Base-by-base conservation (phyloP, 2,888 invertebrate species). In the Doris montereyensis region DNA sequence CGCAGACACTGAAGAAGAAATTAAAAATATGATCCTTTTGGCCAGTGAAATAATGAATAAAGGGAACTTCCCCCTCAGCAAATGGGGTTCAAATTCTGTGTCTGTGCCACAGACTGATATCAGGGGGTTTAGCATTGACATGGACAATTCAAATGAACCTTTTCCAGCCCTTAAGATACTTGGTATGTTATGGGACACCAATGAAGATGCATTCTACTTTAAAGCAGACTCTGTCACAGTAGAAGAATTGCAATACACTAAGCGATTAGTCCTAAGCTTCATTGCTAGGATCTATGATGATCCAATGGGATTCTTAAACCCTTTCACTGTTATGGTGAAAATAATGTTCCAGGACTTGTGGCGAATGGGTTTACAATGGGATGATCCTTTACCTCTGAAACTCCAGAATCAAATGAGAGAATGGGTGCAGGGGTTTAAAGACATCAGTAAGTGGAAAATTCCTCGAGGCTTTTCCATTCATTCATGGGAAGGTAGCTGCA, bases 301-400 rank as follows among this genome's bases (percentile, higher is more conserved):
- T 21, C 34, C 83, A 21, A n/a, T n/a, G n/a, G 86, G 85, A 2
- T 72, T 84, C 4, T 13, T 83, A 24, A 74, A 60, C 0, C 81
- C 81, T 21, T 80, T 82, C 28, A 80, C 34, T 13, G 78, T 83
- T 60, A 26, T 65, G 5, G 77, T 79, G 0, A 88, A 86, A 70
- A 81, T 84, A 1, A 34, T 87, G 5, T 68, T 88, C 34, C 87
- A 88, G 80, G 35, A 81, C 17, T 32, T 87, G 1, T 88, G 87
- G 86, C 76, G 78, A 24, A 34, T 68, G 17, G 73, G 82, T 2
- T 5, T 83, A 3, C 80, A 70, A 1, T 87, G 87, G 86, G 87
- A 88, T 82, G 83, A 83, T 2, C 28, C 28, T 10, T 21, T 73
- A 1, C 73, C 57, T 58, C 17, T 10, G 5, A 28, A 73, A 10